These are phyloP conservation scores for Aspidapion aeneum DNA, from an alignment of 2,888 invertebrate genomes.

Conservation along the genomic window DNA sequence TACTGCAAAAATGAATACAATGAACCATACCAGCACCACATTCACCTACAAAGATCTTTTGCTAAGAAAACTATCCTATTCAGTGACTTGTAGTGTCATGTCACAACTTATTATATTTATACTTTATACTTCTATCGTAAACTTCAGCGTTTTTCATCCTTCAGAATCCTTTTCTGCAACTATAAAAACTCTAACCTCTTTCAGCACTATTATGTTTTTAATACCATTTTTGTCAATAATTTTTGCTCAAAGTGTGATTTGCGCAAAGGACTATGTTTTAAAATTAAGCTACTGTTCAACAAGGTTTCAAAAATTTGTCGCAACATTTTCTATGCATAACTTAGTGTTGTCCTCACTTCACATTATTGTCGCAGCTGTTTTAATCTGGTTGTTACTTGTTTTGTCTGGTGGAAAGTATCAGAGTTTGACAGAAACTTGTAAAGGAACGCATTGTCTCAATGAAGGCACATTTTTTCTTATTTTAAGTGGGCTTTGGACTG, in stretches of 20 bases:
- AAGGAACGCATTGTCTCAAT: conserved; percentile 55
- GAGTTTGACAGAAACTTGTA: conserved; percentile 51
- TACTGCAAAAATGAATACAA: neutral
- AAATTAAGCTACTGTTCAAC: conserved; percentile 60
- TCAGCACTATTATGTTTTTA: conserved; percentile 64
- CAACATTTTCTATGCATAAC: conserved; percentile 60
- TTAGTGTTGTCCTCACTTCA: conserved; percentile 56
- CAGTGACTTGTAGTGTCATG: conserved; percentile 42
- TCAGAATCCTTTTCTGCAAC: conserved; percentile 61
- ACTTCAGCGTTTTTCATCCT: conserved; percentile 62
- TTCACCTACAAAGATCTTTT: conserved; percentile 58
- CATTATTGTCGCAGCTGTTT: conserved; percentile 60
- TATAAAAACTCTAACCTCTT: conserved; percentile 55
- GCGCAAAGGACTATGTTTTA: conserved; percentile 65
- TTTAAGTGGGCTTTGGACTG: conserved; percentile 65
- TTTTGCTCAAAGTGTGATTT: conserved; percentile 67
- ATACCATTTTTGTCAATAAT: conserved; percentile 61
- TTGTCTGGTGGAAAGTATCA: conserved; percentile 59
- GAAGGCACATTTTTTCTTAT: conserved; percentile 66
- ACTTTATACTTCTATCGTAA: conserved; percentile 51
- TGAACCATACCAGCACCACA: neutral
- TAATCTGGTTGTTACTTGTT: conserved; percentile 67
- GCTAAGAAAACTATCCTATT: conserved; percentile 54
- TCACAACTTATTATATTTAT: conserved; percentile 42
- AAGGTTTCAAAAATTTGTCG: conserved; percentile 62